A percentile compares a stretch with the other conserved stretches of the same genome.
phyloP scores from a whole-genome alignment of 2,113 vertebrate genomes.

The Sapajus apella region DNA sequence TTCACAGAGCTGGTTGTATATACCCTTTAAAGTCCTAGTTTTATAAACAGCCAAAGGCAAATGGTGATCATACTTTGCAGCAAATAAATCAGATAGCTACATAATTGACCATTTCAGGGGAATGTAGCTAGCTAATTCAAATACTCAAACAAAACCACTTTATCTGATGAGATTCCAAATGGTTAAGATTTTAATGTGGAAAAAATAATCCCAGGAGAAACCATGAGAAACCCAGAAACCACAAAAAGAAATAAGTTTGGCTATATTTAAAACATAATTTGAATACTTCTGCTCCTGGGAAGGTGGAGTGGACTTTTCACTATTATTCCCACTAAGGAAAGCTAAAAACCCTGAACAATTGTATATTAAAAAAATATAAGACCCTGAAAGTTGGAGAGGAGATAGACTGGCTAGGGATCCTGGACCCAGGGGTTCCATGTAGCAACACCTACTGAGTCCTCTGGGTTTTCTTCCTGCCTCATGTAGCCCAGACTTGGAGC shows the following conservation, averaged over 20 bases:
- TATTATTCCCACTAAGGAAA: neutral
- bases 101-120: neutral
- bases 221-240: neutral
- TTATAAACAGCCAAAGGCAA: neutral
- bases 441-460: neutral
- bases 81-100: neutral
- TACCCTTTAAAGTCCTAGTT: constrained; percentile 3
- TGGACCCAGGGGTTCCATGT: too few relatives aligned
- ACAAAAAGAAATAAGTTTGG: neutral
- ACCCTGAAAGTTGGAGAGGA: neutral
- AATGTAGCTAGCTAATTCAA: neutral
- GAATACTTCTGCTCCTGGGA: neutral
- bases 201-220: neutral
- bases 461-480: neutral
- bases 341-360: neutral
- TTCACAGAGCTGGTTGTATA: neutral
- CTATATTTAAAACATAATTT: neutral
- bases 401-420: neutral
- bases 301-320: neutral
- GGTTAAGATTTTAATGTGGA: neutral
- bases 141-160: neutral
- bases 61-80: neutral
- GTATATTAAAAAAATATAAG: neutral
- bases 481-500: neutral
- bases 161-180: neutral